These are phyloP conservation scores for Thecophora atra DNA, from an alignment of 2,888 invertebrate species.

Conservation along the genomic window DNA sequence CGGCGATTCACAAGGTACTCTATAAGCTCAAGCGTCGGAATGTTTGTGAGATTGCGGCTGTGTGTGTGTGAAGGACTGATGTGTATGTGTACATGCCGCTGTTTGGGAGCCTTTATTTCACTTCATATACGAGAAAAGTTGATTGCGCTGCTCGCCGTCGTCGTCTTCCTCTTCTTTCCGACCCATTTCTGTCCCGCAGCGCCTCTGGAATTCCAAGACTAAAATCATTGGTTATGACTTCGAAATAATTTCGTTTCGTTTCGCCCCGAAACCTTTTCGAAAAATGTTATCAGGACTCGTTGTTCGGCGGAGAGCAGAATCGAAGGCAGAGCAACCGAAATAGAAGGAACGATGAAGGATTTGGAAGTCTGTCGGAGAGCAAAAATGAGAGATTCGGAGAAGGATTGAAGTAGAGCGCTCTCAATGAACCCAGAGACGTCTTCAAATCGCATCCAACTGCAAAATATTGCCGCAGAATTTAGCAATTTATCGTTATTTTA, in stretches of 20 bases:
- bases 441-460: too few relatives aligned
- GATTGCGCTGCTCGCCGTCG: background rate
- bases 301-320: background rate
- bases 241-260: constrained; percentile 41
- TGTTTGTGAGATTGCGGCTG: background rate
- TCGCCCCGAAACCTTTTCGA: constrained; percentile 31
- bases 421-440: too few relatives aligned
- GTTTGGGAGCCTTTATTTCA: background rate
- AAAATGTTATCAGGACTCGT: constrained; percentile 22
- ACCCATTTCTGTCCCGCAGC: background rate
- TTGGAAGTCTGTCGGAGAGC: background rate
- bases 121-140: constrained; percentile 2
- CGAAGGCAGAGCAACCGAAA: background rate
- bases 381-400: background rate
- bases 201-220: constrained; percentile 1
- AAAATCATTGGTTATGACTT: constrained; percentile 36
- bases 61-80: background rate
- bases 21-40: background rate
- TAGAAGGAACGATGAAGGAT: background rate
- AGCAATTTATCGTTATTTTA: too few relatives aligned
- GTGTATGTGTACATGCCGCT: constrained; percentile 5
- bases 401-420: too few relatives aligned
- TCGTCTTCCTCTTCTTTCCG: background rate
- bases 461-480: too few relatives aligned
- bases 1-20: constrained; percentile 30